Base-by-base conservation (phyloP, 2,113 vertebrate genomes). In the Pseudonaja textilis region DNA sequence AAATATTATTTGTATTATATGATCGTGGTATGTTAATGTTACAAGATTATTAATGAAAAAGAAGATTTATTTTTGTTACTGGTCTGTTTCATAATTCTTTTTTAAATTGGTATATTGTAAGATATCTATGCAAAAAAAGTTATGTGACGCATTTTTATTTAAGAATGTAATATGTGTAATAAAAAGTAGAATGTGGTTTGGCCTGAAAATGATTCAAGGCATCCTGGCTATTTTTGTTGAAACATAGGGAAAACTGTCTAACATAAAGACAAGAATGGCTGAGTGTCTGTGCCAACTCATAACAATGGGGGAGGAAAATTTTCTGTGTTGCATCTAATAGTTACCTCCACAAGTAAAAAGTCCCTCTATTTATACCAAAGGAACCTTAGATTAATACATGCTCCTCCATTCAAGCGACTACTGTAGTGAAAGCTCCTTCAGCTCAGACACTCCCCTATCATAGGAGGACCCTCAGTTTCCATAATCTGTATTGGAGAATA, bases 61-160 rank as follows among this genome's bases (percentile, higher is more conserved):
- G 98, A 98, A 99, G 99, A 99, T 99, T 99, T 99, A 99, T 99
- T 99, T 99, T 99, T 99, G 99, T 99, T 99, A 99, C 99, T 96
- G 98, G 99, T 99, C 99, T 99, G 99, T 99, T 99, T 99, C 98
- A 99, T 99, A 99, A 99, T 99, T 99, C 99, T 99, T 99, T 99
- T 99, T 99, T 99, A 99, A 99, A 99, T 99, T 99, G 98, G 99
- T 99, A 99, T 99, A 99, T 99, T 99, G 99, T 99, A 99, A 99
- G 99, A 99, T 99, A 99, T 99, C 99, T 99, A 99, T 99, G 99
- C 99, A 99, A 99, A 99, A 98, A 99, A 98, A 99, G 99, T 99
- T 99, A 98, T 98, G 99, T 99, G 99, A 99, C 98, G 99, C 98
- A 98, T 99, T 99, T 99, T 99, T 99, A 99, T 99, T 99, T 99